Evolutionary conservation across 2,113 vertebrate genomes (phyloP), one percentile per base, ranked within the genome.

Genomic region (Heterocephalus glaber): DNA sequence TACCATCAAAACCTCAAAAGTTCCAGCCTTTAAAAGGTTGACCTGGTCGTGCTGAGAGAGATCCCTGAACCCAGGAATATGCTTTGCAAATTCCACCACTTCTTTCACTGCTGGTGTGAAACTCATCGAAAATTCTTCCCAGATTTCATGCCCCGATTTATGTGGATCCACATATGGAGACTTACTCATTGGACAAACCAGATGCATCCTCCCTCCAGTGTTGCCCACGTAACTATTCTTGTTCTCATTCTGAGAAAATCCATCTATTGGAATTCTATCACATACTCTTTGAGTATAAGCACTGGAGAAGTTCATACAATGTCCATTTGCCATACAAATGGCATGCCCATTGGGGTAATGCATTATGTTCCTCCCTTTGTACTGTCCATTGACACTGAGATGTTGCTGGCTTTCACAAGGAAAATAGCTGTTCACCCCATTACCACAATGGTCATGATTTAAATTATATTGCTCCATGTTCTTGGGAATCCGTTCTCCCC

Each of bases 1-100:
- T 92, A 99, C 99, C 99, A 99, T 99, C 98, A 99, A 98, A 98
- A 99, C 99, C 99, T 99, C 99, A 95, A 99, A 99, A 30, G 99
- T 99, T 82, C 99, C 99, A 81, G 99, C 99, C 97, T 99, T 99
- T 96, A 99, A 98, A 96, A 99, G 99, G 98, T 99, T 98, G 97
- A 99, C 99, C 96, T 99, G 99, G 98, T 99, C 99, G 4, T 99
- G 99, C 94, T 99, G 99, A 3, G 99, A 99, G 95, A 99, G 99
- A 93, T 99, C 99, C 92, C 99, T 98, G 98, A 99, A 99, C 81
- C 99, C 99, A 0, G 99, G 99, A 97, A 99, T 99, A 84, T 99
- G 98, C 98, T 99, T 99, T 95, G 99, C 99, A 52, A 99, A 99
- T 95, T 99, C 99, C 76, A 99, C 99, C 85, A 99, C 99, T 97